Evolutionary conservation across 2,113 vertebrate species (phyloP).

Genomic region (Dromaius novaehollandiae): DNA sequence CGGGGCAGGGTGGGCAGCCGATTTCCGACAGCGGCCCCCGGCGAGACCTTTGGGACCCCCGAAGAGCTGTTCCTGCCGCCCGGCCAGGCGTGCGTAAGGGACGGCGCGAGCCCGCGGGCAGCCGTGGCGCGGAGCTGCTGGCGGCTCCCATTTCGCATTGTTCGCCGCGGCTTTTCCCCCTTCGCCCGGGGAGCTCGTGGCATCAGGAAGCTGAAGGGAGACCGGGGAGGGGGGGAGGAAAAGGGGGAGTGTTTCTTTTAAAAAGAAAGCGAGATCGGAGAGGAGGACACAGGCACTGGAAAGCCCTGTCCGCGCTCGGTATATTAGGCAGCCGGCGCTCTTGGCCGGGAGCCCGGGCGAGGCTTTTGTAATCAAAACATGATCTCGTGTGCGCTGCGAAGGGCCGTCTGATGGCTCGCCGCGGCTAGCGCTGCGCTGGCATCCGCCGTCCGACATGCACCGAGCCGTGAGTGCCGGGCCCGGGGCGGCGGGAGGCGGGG

Average conservation of each 20-base stretch:
- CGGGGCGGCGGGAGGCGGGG: conserved; percentile 15
- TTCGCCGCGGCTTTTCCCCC: background rate
- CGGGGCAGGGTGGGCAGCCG: background rate
- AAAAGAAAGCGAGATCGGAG: conserved; percentile 55
- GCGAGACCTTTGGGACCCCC: background rate
- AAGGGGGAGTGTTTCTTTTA: conserved; percentile 62
- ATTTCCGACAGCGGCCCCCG: background rate
- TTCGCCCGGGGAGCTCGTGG: conserved; percentile 49
- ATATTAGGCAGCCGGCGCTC: conserved; percentile 84
- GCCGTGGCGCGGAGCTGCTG: conserved; percentile 3
- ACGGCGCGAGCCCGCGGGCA: background rate
- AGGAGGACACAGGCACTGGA: conserved; percentile 61
- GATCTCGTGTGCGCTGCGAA: conserved; percentile 86
- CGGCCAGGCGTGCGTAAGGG: background rate
- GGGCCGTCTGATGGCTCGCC: conserved; percentile 76
- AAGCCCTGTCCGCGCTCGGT: conserved; percentile 67
- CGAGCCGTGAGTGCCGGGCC: conserved; percentile 88
- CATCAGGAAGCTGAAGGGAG: conserved; percentile 46
- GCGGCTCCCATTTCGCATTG: conserved; percentile 1
- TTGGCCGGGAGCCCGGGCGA: conserved; percentile 82
- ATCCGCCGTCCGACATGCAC: conserved; percentile 85
- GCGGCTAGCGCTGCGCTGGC: conserved; percentile 85
- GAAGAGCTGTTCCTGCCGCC: background rate
- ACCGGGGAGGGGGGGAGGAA: background rate
- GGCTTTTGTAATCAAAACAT: conserved; percentile 97